These are phyloP conservation scores for Acanthurus tractus DNA, from an alignment of 2,797 vertebrate species.

Conservation along the genomic window DNA sequence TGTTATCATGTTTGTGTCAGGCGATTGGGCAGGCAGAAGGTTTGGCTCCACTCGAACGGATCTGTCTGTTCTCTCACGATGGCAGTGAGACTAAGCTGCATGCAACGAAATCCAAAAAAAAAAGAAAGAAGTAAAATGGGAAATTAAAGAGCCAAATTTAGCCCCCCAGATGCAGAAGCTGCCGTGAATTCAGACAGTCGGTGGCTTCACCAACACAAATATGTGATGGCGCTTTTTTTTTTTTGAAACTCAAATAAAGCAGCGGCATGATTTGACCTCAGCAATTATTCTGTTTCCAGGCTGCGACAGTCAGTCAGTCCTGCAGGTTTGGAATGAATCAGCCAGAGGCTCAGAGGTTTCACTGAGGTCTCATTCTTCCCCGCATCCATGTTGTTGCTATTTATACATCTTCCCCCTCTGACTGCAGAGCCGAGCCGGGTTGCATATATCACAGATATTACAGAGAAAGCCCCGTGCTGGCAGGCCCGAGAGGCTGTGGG, in stretches of 20 bases:
- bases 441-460: slow-evolving; percentile 77
- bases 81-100: slow-evolving; percentile 55
- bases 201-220: slow-evolving; percentile 38
- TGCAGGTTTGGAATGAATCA: slow-evolving; percentile 23
- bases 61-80: slow-evolving; percentile 49
- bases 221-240: slow-evolving; percentile 50
- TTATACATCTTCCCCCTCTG: slow-evolving; percentile 62
- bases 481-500: slow-evolving; percentile 61
- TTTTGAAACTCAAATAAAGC: slow-evolving; percentile 33
- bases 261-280: slow-evolving; percentile 7
- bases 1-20: slow-evolving; percentile 78
- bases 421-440: slow-evolving; percentile 65
- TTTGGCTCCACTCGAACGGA: slow-evolving; percentile 72
- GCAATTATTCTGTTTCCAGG: slow-evolving; percentile 9
- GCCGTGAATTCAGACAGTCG: slow-evolving; percentile 43
- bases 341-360: slow-evolving; percentile 47
- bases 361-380: slow-evolving; percentile 48
- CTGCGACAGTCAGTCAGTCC: slow-evolving; percentile 8
- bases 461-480: slow-evolving; percentile 61
- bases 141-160: slow-evolving; percentile 56
- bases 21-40: slow-evolving; percentile 60
- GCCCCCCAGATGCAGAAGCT: slow-evolving; percentile 37
- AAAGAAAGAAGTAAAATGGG: slow-evolving; percentile 43
- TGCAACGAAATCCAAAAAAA: slow-evolving; percentile 1
- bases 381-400: slow-evolving; percentile 73